Conservation (phyloP, 2,797 vertebrate species). For the Dallia pectoralis region DNA sequence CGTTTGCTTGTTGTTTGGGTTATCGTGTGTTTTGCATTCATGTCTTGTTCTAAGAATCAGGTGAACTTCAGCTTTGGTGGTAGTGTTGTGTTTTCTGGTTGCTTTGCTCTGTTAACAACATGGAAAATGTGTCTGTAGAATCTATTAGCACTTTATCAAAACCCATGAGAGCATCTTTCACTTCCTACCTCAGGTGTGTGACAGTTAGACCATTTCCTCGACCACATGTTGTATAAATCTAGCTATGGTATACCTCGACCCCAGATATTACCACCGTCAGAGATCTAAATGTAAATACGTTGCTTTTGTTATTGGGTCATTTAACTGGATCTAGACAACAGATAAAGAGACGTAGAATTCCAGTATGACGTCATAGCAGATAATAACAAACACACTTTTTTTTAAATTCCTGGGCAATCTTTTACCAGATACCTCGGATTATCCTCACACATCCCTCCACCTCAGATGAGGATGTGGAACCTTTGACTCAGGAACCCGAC, state of each 20-base stretch:
- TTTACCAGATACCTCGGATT: slow-evolving; percentile 80
- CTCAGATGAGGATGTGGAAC: slow-evolving; percentile 82
- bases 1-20: too few relatives aligned
- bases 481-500: slow-evolving; percentile 63
- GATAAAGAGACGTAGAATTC: slow-evolving; percentile 3
- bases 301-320: not conserved
- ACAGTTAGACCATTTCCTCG: not conserved
- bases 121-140: too few relatives aligned
- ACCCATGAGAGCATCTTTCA: not conserved
- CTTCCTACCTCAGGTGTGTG: not conserved
- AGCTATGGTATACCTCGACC: not conserved
- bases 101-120: too few relatives aligned
- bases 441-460: slow-evolving; percentile 85
- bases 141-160: not conserved
- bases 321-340: not conserved
- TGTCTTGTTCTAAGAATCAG: too few relatives aligned
- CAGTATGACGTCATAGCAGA: not conserved
- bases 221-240: not conserved
- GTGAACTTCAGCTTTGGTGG: too few relatives aligned
- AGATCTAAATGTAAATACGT: not conserved
- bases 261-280: not conserved
- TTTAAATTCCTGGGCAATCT: slow-evolving; percentile 37
- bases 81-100: too few relatives aligned
- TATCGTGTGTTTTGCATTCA: too few relatives aligned
- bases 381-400: slow-evolving; percentile 2